Percentiles rank a stretch among this genome's conserved stretches.
These are phyloP conservation scores for Nymphicus hollandicus DNA, from an alignment of 2,113 vertebrate species.

Conservation along the genomic window DNA sequence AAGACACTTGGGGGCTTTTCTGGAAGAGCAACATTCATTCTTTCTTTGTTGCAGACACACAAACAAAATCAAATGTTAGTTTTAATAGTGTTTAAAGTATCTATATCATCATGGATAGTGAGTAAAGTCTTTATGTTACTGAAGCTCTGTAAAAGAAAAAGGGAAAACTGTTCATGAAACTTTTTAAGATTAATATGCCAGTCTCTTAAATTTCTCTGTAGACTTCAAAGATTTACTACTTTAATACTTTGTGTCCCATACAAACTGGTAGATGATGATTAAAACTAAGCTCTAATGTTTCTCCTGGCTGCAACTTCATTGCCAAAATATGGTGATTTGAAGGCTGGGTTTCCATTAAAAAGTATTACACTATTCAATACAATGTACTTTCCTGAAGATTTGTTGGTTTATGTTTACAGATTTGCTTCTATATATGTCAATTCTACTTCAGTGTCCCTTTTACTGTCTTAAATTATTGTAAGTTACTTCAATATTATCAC, in stretches of 20 bases:
- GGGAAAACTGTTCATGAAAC: neutral
- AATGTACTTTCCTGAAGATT: neutral
- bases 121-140: neutral
- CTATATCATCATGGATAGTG: neutral
- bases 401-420: neutral
- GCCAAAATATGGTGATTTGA: neutral
- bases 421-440: neutral
- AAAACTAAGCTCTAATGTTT: slow-evolving; percentile 1
- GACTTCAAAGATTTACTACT: neutral
- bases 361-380: neutral
- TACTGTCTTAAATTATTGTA: neutral
- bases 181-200: neutral
- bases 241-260: neutral
- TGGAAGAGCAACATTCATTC: neutral
- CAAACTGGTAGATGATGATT: neutral
- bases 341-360: neutral
- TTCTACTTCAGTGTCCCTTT: neutral
- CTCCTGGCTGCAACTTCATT: neutral
- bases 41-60: neutral
- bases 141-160: neutral
- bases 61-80: neutral
- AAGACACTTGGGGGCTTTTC: neutral
- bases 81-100: neutral
- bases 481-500: neutral
- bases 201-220: neutral